Evolutionary conservation across 2,888 invertebrate species (phyloP).

Genomic region (Pseudoips prasinana): DNA sequence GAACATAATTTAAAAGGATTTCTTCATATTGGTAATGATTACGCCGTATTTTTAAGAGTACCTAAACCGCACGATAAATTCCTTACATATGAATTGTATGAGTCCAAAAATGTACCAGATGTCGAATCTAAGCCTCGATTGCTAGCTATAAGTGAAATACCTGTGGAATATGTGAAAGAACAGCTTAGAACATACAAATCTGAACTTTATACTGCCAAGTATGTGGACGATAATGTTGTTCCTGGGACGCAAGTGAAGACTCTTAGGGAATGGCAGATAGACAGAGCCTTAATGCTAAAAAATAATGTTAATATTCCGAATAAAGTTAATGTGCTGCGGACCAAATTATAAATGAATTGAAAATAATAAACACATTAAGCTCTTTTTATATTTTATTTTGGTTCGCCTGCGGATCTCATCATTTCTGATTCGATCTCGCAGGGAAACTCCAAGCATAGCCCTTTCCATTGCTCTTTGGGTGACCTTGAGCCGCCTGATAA

Average conservation of each 20-base stretch:
- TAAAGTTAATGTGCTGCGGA: constrained; percentile 44
- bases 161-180: constrained; percentile 58
- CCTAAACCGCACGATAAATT: constrained; percentile 59
- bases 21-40: constrained; percentile 64
- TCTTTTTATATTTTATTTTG: too few relatives aligned
- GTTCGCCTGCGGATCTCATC: too few relatives aligned
- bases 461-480: too few relatives aligned
- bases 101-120: constrained; percentile 52
- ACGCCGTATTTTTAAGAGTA: constrained; percentile 54
- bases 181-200: constrained; percentile 52
- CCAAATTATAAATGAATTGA: constrained; percentile 28
- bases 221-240: constrained; percentile 50
- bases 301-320: constrained; percentile 33
- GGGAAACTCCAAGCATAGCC: too few relatives aligned
- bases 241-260: constrained; percentile 66
- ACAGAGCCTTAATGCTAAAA: constrained; percentile 41
- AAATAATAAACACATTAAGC: neutral
- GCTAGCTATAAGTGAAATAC: constrained; percentile 62
- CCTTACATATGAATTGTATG: constrained; percentile 64
- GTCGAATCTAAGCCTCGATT: constrained; percentile 46
- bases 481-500: too few relatives aligned
- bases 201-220: constrained; percentile 60
- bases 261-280: constrained; percentile 69
- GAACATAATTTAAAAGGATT: constrained; percentile 56
- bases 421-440: too few relatives aligned